A percentile compares a stretch with the other conserved stretches of the same genome.
Evolutionary conservation across 1,140 invertebrate genomes (phyloP).

Genomic region (Hydropsyche tenuis): DNA sequence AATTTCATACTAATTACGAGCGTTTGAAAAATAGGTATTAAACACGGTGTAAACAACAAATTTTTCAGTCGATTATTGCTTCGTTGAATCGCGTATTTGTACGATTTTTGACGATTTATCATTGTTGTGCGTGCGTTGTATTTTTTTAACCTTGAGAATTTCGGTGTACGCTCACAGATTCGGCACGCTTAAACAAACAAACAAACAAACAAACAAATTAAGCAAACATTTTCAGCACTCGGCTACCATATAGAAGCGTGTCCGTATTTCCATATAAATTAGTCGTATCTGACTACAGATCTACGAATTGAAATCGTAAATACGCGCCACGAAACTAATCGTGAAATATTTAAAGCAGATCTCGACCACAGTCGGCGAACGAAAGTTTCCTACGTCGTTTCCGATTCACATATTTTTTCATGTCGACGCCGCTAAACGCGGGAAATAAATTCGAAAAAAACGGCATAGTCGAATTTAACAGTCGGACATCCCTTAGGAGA

Average conservation of each 20-base stretch:
- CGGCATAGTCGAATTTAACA: too few relatives aligned
- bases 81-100: too few relatives aligned
- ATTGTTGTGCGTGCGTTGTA: background rate
- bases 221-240: slow-evolving; percentile 8
- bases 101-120: too few relatives aligned
- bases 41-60: too few relatives aligned
- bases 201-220: slow-evolving; percentile 17
- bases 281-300: slow-evolving; percentile 5
- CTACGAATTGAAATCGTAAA: slow-evolving; percentile 16
- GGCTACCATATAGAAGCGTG: slow-evolving; percentile 4
- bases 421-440: too few relatives aligned
- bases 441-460: too few relatives aligned
- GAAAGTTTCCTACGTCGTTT: background rate
- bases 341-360: slow-evolving; percentile 12
- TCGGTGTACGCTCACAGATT: background rate
- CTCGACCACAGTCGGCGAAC: background rate
- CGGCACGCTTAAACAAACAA: background rate
- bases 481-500: too few relatives aligned
- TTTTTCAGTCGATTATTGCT: too few relatives aligned
- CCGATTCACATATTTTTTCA: too few relatives aligned
- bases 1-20: too few relatives aligned
- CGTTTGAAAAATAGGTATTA: too few relatives aligned
- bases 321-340: background rate
- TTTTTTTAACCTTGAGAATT: slow-evolving; percentile 6
- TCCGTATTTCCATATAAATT: slow-evolving; percentile 25